Conservation (phyloP, 2,797 vertebrate species). For the Otus scops region DNA sequence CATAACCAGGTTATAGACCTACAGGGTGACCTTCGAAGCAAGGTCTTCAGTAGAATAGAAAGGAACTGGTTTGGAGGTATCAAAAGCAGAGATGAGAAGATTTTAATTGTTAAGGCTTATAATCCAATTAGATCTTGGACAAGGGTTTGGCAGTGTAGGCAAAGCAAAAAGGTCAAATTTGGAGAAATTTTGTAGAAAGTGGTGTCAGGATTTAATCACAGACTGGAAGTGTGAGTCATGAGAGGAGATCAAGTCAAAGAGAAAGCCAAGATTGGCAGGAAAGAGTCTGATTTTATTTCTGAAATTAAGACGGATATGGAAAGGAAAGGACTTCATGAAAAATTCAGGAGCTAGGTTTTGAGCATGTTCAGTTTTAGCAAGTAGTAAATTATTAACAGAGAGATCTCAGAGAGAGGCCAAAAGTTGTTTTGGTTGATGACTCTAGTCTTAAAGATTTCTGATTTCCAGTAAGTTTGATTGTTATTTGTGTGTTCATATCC, state of each 20-base stretch:
- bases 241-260: background rate
- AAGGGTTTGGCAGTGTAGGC: background rate
- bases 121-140: background rate
- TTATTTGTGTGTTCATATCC: background rate
- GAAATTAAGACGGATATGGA: slow-evolving; percentile 18
- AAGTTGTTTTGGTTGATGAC: background rate
- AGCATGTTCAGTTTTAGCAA: background rate
- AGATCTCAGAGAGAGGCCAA: background rate
- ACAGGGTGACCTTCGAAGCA: background rate
- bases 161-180: slow-evolving; percentile 33
- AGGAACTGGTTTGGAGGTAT: background rate
- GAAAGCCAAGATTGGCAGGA: slow-evolving; percentile 4
- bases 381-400: slow-evolving; percentile 22
- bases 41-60: background rate
- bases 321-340: background rate
- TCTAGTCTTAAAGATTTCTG: background rate
- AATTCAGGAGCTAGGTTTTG: background rate
- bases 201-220: slow-evolving; percentile 22
- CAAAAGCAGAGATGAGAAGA: background rate
- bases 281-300: slow-evolving; percentile 3
- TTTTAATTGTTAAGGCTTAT: background rate
- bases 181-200: background rate
- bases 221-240: slow-evolving; percentile 25
- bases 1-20: background rate
- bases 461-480: background rate